Evolutionary conservation across 2,113 vertebrate species (phyloP), one percentile per base, ranked within the genome.

Genomic region (Calidris pugnax): DNA sequence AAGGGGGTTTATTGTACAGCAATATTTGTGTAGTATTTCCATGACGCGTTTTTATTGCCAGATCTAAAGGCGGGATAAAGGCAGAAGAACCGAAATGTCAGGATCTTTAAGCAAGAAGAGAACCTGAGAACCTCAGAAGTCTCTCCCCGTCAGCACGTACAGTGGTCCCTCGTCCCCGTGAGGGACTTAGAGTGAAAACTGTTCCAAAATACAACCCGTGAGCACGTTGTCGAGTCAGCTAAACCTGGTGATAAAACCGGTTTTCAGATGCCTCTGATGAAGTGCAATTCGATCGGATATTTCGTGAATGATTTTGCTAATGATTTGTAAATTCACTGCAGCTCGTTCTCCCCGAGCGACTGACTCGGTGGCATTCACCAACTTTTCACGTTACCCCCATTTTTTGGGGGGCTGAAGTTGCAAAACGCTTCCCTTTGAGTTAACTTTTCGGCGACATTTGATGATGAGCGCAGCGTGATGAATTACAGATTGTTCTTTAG

Each of bases 401-500:
- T 77, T 85, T 92, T 85, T 7, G 32, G 41, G 72, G 81, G 68
- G 8, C 14, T 92, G 87, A 89, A 95, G 87, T 93, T 92, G 69
- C 85, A 95, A 82, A 92, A 82, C 0, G 1, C 48, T 96, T 90
- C 80, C 83, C 73, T 83, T 62, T 43, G 77, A 89, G 76, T 90
- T 85, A 71, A 74, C 74, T 92, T 95, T 94, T 91, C 2, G 7
- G 30, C 4, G 64, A 43, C 64, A 16, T 96, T 96, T 84, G 95
- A 64, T 93, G 94, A 87, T 71, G 87, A 80, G 85, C 17, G 1
- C 73, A 45, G 93, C 85, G 48, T 96, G 89, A 93, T 95, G 96
- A 93, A 96, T 92, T 92, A 53, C 94, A 89, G 84, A 91, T 92
- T 78, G 69, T 92, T 95, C 80, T 87, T 74, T 89, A 96, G 96